Conservation (phyloP, 2,888 invertebrate species). For the Agonum fuliginosum region DNA sequence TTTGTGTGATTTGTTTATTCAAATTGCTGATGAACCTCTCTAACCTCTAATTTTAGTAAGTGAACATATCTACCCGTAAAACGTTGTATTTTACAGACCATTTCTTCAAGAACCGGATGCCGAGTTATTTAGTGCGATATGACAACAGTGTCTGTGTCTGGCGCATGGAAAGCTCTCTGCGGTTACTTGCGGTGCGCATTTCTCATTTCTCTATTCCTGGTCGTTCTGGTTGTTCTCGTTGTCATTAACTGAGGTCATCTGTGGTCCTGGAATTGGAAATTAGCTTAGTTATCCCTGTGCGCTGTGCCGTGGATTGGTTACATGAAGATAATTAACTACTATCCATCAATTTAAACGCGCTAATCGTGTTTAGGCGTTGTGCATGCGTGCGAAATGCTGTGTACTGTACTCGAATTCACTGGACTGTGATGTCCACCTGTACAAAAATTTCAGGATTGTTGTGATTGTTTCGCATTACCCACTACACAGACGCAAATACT, state of each 20-base stretch:
- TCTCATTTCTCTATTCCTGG: neutral
- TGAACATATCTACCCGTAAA: too few relatives aligned
- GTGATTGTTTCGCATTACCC: slow-evolving; percentile 2
- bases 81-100: too few relatives aligned
- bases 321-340: slow-evolving; percentile 28
- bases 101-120: too few relatives aligned
- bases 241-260: neutral
- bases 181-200: neutral
- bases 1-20: too few relatives aligned
- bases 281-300: slow-evolving; percentile 32
- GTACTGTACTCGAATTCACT: too few relatives aligned
- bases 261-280: slow-evolving; percentile 36
- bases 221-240: too few relatives aligned
- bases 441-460: slow-evolving; percentile 14
- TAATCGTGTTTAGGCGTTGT: slow-evolving; percentile 13
- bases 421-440: neutral
- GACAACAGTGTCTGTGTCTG: neutral
- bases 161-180: neutral
- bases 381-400: slow-evolving; percentile 18
- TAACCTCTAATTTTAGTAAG: too few relatives aligned
- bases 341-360: slow-evolving; percentile 37
- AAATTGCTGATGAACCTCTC: too few relatives aligned
- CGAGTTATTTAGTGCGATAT: neutral
- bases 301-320: neutral
- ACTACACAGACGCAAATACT: neutral